A percentile compares a stretch with the other conserved stretches of the same genome.
phyloP scores from a whole-genome alignment of 53 echinoderm and acorn worm species.

The Temnopleurus reevesii region DNA sequence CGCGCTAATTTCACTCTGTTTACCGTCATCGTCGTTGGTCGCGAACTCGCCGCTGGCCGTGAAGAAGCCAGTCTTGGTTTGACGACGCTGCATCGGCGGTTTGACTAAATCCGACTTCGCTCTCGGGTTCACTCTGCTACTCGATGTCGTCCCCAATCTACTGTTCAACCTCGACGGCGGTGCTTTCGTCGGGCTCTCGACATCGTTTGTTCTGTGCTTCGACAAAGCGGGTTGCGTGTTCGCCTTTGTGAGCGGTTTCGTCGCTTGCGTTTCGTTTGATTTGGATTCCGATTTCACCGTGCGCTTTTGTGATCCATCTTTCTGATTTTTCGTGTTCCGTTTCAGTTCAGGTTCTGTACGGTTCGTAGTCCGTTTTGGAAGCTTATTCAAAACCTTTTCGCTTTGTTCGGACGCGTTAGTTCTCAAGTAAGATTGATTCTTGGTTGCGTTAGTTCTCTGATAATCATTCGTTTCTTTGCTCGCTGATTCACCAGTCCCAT shows the following conservation, averaged over 20 bases:
- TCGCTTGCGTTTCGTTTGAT: background rate
- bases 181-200: conserved; percentile 7
- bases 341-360: background rate
- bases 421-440: background rate
- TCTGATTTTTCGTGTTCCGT: background rate
- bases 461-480: background rate
- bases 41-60: conserved; percentile 51
- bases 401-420: background rate
- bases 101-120: conserved; percentile 16
- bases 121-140: conserved; percentile 15
- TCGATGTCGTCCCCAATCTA: background rate
- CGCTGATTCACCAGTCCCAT: background rate
- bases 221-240: background rate
- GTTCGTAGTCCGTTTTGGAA: background rate
- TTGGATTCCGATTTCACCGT: background rate
- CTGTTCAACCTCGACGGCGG: background rate
- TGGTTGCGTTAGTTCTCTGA: background rate
- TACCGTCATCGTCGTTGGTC: conserved; percentile 49
- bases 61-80: conserved; percentile 61
- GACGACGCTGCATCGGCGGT: conserved; percentile 21
- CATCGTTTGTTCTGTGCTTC: background rate
- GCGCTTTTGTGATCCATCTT: background rate
- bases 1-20: conserved; percentile 29
- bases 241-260: background rate
- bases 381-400: background rate